Conservation (phyloP, 2,113 vertebrate species). For the Phoenicopterus ruber region DNA sequence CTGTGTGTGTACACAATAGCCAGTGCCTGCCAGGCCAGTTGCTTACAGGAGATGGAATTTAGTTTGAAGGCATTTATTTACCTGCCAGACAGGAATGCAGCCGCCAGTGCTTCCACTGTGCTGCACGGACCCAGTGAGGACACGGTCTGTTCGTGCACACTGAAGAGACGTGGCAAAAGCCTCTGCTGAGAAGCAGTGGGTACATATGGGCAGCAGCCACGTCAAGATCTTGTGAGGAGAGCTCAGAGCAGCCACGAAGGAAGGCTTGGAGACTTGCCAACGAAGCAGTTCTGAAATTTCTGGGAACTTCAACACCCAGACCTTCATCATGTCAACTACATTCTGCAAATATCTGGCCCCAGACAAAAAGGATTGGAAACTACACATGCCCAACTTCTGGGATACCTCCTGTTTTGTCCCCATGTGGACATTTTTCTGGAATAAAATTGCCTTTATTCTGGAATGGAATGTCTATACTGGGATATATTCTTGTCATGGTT, state of each 20-base stretch:
- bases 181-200: background rate
- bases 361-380: slow-evolving; percentile 1
- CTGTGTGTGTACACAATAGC: slow-evolving; percentile 48
- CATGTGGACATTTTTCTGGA: slow-evolving; percentile 1
- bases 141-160: background rate
- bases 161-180: background rate
- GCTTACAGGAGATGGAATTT: slow-evolving; percentile 36
- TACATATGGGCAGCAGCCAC: background rate
- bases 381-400: background rate
- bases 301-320: slow-evolving; percentile 20
- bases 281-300: background rate
- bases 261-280: background rate
- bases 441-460: slow-evolving; percentile 21
- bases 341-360: slow-evolving; percentile 23
- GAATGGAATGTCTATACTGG: slow-evolving; percentile 36
- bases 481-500: slow-evolving; percentile 30
- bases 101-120: background rate
- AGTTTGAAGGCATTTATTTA: slow-evolving; percentile 27
- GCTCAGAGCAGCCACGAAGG: background rate
- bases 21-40: slow-evolving; percentile 4
- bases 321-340: background rate
- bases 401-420: slow-evolving; percentile 17
- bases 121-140: background rate
- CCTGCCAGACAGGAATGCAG: slow-evolving; percentile 38
- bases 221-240: background rate